Percentiles rank a stretch among this genome's conserved stretches.
These are phyloP conservation scores for Poeciliopsis presidionis DNA, from an alignment of 2,797 vertebrate species.

Conservation along the genomic window DNA sequence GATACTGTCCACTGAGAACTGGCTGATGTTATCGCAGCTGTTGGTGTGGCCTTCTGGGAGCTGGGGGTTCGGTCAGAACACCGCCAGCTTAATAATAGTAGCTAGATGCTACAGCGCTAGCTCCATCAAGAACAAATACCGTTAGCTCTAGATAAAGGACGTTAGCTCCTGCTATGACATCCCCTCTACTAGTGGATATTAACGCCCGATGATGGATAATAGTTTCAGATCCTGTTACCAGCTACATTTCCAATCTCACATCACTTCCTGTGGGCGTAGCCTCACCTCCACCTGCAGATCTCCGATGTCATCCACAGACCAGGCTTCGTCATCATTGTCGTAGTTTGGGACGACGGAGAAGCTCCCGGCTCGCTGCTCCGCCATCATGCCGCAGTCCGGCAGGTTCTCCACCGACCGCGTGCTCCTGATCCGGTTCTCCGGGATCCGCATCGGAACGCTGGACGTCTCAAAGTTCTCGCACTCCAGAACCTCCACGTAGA, in stretches of 20 bases:
- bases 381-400: conserved; percentile 87
- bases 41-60: conserved; percentile 92
- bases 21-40: conserved; percentile 98
- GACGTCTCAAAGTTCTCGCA: conserved; percentile 96
- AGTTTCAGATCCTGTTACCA: too few relatives aligned
- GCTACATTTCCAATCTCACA: background rate
- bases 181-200: too few relatives aligned
- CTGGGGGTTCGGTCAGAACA: conserved; percentile 62
- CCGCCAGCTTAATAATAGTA: too few relatives aligned
- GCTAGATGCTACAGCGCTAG: too few relatives aligned
- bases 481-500: conserved; percentile 97
- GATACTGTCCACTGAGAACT: conserved; percentile 98
- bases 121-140: too few relatives aligned
- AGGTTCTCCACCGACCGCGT: conserved; percentile 95
- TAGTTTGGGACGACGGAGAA: conserved; percentile 93
- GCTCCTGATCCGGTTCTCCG: conserved; percentile 94
- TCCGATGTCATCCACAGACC: conserved; percentile 95
- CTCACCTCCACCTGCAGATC: conserved; percentile 96
- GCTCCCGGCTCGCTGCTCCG: conserved; percentile 89
- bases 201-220: too few relatives aligned
- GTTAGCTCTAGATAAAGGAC: too few relatives aligned
- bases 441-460: conserved; percentile 88
- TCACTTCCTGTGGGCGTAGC: background rate
- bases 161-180: too few relatives aligned
- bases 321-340: conserved; percentile 96